Conservation (phyloP, 1,140 invertebrate species). For the Phymastichus coffea region DNA sequence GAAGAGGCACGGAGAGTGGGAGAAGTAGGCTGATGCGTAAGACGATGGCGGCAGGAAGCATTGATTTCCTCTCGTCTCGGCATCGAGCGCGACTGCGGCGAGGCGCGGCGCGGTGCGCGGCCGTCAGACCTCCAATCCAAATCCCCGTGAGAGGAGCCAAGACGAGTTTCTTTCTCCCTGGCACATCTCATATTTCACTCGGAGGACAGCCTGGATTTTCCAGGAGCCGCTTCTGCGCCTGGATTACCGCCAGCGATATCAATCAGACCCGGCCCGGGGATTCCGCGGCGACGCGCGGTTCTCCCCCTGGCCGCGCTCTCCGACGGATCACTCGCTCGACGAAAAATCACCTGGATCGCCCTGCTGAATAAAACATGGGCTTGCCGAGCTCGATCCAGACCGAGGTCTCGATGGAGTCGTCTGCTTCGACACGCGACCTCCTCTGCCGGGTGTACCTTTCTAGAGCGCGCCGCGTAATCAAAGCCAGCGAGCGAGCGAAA, state of each 20-base stretch:
- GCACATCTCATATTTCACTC: constrained; percentile 54
- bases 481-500: too few species aligned
- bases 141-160: constrained; percentile 45
- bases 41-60: constrained; percentile 42
- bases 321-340: too few species aligned
- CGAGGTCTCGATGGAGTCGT: too few species aligned
- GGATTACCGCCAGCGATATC: constrained; percentile 51
- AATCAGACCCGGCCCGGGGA: constrained; percentile 39
- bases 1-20: constrained; percentile 9
- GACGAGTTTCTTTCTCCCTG: constrained; percentile 2
- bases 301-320: background rate
- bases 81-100: too few species aligned
- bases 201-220: constrained; percentile 54
- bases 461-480: too few species aligned
- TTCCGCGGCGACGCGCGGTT: background rate
- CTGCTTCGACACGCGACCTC: too few species aligned
- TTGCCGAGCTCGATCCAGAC: too few species aligned
- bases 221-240: constrained; percentile 41
- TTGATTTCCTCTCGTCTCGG: constrained; percentile 58
- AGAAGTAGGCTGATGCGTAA: too few species aligned
- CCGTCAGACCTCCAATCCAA: constrained; percentile 47
- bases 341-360: background rate
- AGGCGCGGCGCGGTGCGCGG: too few species aligned
- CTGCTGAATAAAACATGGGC: background rate
- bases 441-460: too few species aligned